These are phyloP conservation scores for Melanocharis versteri DNA, from an alignment of 2,113 vertebrate genomes.

Conservation along the genomic window DNA sequence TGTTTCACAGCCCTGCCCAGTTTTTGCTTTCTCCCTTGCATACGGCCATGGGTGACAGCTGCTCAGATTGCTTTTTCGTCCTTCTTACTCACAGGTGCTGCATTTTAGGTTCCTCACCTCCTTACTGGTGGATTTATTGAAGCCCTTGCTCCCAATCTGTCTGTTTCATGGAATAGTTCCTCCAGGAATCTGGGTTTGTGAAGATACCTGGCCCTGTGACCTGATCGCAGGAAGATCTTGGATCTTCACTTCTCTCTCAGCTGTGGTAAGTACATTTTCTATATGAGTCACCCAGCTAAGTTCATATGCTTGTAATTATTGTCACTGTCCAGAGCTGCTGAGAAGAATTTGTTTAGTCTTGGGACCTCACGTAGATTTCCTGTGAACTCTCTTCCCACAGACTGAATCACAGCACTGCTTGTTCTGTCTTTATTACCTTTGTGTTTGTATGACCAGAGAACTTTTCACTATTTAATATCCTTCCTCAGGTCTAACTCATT, in stretches of 20 bases:
- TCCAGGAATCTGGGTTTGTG: background rate
- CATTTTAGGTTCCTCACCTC: background rate
- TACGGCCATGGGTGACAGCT: background rate
- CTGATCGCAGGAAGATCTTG: background rate
- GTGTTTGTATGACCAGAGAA: conserved; percentile 15
- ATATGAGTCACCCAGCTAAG: background rate
- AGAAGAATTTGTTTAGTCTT: background rate
- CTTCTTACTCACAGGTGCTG: background rate
- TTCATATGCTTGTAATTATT: background rate
- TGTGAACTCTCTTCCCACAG: background rate
- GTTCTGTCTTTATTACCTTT: conserved; percentile 38
- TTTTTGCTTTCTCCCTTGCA: background rate
- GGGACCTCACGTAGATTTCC: background rate
- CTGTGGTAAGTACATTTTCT: background rate
- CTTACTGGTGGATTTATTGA: background rate
- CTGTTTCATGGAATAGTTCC: background rate
- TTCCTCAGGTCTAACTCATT: background rate
- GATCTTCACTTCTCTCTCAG: background rate
- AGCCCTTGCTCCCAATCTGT: background rate
- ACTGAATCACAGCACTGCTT: background rate
- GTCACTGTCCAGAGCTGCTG: background rate
- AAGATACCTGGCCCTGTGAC: background rate
- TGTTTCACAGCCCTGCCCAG: background rate
- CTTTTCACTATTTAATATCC: conserved; percentile 25
- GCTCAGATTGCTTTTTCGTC: background rate